These are phyloP conservation scores for Pristionchus fissidentatus DNA, from an alignment of 2,888 invertebrate genomes.

Conservation along the genomic window DNA sequence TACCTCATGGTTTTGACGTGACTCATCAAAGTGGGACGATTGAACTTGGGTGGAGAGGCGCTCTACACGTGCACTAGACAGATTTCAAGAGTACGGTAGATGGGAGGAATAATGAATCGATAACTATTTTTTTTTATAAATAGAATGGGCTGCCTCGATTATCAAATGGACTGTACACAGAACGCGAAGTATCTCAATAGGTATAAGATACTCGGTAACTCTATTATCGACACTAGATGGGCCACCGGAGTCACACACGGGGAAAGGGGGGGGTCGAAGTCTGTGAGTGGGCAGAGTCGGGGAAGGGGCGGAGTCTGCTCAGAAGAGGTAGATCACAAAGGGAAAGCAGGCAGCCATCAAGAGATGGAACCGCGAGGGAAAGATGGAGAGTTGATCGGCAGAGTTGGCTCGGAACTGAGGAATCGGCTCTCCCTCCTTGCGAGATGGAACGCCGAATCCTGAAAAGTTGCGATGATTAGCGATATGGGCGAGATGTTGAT, in stretches of 20 bases:
- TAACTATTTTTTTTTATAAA: no score
- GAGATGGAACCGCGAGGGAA: not conserved
- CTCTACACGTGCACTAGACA: no score
- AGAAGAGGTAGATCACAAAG: constrained; percentile 4
- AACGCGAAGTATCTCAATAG: no score
- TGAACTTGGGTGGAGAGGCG: no score
- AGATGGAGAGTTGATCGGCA: not conserved
- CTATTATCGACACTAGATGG: not conserved
- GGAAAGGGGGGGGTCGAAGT: constrained; percentile 1
- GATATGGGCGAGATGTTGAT: not conserved
- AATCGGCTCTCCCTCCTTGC: not conserved
- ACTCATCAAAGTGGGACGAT: no score
- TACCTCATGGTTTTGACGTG: no score
- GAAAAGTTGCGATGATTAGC: no score
- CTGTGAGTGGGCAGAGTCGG: not conserved
- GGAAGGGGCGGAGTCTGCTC: not conserved
- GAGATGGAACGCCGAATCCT: constrained; percentile 1
- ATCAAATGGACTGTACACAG: no score
- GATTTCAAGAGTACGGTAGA: no score
- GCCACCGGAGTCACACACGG: not conserved
- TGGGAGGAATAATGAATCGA: no score
- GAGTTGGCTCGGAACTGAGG: constrained; percentile 8
- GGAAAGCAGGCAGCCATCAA: not conserved
- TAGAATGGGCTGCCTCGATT: no score
- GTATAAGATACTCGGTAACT: no score